These are phyloP conservation scores for Sebastes oblongus DNA, from an alignment of 2,797 vertebrate genomes.

Conservation along the genomic window DNA sequence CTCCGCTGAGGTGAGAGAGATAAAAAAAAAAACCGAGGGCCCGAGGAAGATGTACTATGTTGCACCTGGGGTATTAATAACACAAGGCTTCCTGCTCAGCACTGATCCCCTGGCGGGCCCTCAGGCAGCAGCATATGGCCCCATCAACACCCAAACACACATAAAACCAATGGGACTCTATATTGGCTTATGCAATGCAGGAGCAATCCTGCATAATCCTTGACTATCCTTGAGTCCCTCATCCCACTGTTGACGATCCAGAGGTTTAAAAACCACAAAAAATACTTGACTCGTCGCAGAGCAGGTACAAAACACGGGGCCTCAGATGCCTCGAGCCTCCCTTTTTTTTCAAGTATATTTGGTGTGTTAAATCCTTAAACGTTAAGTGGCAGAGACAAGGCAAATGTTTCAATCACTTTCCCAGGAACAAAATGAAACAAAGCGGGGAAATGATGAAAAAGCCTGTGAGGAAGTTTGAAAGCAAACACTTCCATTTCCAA, in stretches of 20 bases:
- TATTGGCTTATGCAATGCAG: conserved; percentile 58
- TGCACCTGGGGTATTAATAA: conserved; percentile 75
- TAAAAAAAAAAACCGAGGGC: conserved; percentile 18
- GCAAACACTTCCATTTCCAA: not conserved
- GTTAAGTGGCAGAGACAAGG: not conserved
- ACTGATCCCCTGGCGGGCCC: conserved; percentile 63
- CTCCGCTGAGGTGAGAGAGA: conserved; percentile 26
- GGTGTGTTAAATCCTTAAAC: not conserved
- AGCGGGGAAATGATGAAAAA: conserved; percentile 13
- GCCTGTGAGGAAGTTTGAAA: not conserved
- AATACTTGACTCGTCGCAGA: not conserved
- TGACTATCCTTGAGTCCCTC: conserved; percentile 39
- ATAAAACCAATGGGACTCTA: conserved; percentile 41
- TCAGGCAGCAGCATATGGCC: conserved; percentile 69
- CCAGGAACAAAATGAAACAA: conserved; percentile 21
- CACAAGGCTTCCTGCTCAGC: conserved; percentile 70
- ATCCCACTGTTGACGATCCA: conserved; percentile 27
- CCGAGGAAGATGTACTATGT: conserved; percentile 21
- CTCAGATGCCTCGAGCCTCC: not conserved
- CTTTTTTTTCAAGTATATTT: not conserved
- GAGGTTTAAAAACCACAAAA: conserved; percentile 24
- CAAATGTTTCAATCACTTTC: not conserved
- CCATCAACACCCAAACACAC: conserved; percentile 42
- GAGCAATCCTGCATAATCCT: conserved; percentile 56
- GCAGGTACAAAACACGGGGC: not conserved